These are phyloP conservation scores for Eurytemora carolleeae DNA, from an alignment of 1,140 invertebrate species.

Conservation along the genomic window DNA sequence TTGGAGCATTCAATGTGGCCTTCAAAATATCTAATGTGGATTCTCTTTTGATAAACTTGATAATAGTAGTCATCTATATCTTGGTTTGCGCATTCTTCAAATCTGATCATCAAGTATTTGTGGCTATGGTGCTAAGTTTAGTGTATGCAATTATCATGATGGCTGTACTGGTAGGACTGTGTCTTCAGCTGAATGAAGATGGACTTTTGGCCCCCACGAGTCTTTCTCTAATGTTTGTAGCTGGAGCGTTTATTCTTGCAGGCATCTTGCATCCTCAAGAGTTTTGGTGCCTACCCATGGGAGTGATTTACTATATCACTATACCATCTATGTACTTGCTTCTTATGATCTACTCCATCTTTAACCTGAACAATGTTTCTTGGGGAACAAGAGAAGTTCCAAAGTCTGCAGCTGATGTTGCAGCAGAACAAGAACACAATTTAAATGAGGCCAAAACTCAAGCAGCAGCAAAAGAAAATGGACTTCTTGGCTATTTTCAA, in stretches of 20 bases:
- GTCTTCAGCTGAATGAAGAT: constrained; percentile 53
- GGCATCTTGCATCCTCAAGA: constrained; percentile 67
- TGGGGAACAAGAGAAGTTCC: constrained; percentile 69
- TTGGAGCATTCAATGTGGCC: constrained; percentile 35
- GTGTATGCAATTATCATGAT: constrained; percentile 37
- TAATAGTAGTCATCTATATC: constrained; percentile 31
- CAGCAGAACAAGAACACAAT: constrained; percentile 17
- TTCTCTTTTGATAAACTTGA: constrained; percentile 28
- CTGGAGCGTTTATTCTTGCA: constrained; percentile 39
- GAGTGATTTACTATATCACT: constrained; percentile 68
- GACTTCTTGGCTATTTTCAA: constrained; percentile 13
- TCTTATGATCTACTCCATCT: constrained; percentile 69
- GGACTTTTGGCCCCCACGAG: constrained; percentile 55
- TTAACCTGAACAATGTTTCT: constrained; percentile 68
- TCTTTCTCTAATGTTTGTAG: constrained; percentile 45
- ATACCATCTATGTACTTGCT: constrained; percentile 85
- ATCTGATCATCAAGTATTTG: constrained; percentile 28
- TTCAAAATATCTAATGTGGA: constrained; percentile 32
- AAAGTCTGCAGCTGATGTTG: constrained; percentile 7
- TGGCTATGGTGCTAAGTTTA: constrained; percentile 33
- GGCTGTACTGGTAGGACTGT: constrained; percentile 60
- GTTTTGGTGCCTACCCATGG: constrained; percentile 47
- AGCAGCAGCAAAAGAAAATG: constrained; percentile 15
- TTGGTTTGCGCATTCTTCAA: constrained; percentile 29
- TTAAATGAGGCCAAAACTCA: constrained; percentile 15